Percentiles rank a stretch among this genome's conserved stretches.
Evolutionary conservation across 2,797 vertebrate species (phyloP).

Genomic region (Pitangus sulphuratus): DNA sequence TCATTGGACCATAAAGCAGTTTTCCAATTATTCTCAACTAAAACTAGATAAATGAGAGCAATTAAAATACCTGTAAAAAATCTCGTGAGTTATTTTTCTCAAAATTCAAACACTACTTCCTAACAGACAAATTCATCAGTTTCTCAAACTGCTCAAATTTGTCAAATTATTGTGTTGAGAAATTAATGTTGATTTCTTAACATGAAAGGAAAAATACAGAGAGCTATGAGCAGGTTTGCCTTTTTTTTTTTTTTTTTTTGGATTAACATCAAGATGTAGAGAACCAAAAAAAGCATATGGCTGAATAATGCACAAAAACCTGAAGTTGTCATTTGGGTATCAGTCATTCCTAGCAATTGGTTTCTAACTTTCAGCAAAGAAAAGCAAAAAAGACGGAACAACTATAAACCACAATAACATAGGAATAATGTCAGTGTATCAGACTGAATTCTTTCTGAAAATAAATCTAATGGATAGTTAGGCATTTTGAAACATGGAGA

Average conservation of each 20-base stretch:
- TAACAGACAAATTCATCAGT: not conserved
- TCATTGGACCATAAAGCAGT: not conserved
- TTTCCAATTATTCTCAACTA: not conserved
- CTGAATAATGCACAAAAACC: not conserved
- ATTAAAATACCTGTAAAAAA: not conserved
- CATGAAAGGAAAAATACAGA: not conserved
- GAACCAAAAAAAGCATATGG: not conserved
- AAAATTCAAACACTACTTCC: not conserved
- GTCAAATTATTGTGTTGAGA: not conserved
- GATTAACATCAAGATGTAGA: not conserved
- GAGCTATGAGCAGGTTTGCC: not conserved
- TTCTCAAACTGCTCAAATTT: not conserved
- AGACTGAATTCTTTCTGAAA: not conserved
- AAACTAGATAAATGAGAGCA: not conserved
- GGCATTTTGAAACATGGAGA: not conserved
- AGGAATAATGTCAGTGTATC: not conserved
- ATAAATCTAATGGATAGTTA: not conserved
- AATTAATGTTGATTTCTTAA: not conserved
- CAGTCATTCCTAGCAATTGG: not conserved
- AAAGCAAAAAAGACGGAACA: not conserved
- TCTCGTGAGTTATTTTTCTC: not conserved
- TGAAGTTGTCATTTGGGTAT: not conserved
- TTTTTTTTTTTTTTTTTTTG: not conserved
- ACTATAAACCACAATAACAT: not conserved
- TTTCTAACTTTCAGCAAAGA: not conserved